Evolutionary conservation across 2,797 vertebrate species (phyloP).

Genomic region (Parauchenoglanis punctatus): DNA sequence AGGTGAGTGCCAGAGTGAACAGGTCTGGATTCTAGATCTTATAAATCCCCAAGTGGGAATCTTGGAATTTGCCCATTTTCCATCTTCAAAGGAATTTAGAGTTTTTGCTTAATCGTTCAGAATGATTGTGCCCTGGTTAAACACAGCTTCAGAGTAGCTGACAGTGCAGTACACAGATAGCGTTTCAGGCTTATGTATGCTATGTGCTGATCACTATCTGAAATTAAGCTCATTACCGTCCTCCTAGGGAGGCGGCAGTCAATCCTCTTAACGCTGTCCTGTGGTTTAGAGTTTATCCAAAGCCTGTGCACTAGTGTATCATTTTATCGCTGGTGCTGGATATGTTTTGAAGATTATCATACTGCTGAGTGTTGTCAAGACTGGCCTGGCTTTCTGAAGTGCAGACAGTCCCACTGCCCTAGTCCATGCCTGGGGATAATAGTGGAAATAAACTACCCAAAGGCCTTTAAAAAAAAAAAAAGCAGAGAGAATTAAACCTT

Average conservation of each 20-base stretch:
- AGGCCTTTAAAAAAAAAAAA: not conserved
- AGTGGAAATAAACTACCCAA: not conserved
- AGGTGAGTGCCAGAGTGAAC: conserved; percentile 71
- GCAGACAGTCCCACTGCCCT: not conserved
- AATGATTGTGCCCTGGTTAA: not conserved
- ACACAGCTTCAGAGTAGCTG: not conserved
- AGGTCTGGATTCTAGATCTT: not conserved
- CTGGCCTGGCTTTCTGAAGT: not conserved
- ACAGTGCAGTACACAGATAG: not conserved
- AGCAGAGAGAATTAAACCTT: not conserved
- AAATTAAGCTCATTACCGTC: conserved; percentile 72
- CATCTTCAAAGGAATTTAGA: not conserved
- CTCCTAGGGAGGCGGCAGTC: conserved; percentile 67
- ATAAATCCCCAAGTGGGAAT: not conserved
- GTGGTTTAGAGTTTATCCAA: conserved; percentile 44
- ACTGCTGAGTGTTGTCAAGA: conserved; percentile 1
- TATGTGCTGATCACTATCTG: conserved; percentile 67
- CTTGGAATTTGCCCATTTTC: not conserved
- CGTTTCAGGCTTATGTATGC: conserved; percentile 26
- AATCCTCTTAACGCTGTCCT: conserved; percentile 68
- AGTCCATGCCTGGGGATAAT: conserved; percentile 6
- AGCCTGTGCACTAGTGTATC: conserved; percentile 15
- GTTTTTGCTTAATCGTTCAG: not conserved
- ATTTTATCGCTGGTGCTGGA: not conserved
- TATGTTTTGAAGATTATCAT: conserved; percentile 28